Percentiles rank a stretch among this genome's conserved stretches.
Evolutionary conservation across 2,888 invertebrate species (phyloP).

Genomic region (Eutolmus rufibarbis): DNA sequence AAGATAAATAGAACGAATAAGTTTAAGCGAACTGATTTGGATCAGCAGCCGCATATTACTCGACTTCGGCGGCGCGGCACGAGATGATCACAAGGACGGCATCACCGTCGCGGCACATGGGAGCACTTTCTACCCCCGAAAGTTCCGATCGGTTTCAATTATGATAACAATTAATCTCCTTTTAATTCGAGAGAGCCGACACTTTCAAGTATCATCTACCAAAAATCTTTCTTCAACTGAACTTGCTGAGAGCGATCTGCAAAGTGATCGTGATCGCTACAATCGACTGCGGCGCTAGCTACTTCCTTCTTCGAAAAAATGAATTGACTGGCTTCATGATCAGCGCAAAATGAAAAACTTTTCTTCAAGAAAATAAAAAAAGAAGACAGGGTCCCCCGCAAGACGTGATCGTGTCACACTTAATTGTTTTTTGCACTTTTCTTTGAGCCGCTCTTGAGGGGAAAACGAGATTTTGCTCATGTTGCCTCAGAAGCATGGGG

Average conservation of each 20-base stretch:
- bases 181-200: neutral
- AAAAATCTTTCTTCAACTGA: neutral
- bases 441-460: neutral
- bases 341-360: neutral
- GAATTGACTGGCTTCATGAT: neutral
- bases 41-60: neutral
- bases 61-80: neutral
- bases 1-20: slow-evolving; percentile 24
- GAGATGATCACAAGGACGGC: slow-evolving; percentile 26
- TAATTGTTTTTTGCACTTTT: neutral
- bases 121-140: neutral
- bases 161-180: neutral
- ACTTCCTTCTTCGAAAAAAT: slow-evolving; percentile 1
- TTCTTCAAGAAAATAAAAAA: neutral
- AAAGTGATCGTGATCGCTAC: neutral
- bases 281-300: neutral
- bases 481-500: neutral
- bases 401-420: neutral
- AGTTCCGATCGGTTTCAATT: neutral
- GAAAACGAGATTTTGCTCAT: slow-evolving; percentile 18
- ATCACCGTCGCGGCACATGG: slow-evolving; percentile 4
- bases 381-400: neutral
- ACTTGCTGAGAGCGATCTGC: neutral
- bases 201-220: neutral
- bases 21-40: neutral